A percentile compares a stretch with the other conserved stretches of the same genome.
Evolutionary conservation across 2,113 vertebrate genomes (phyloP).

Genomic region (Eurypyga helias): DNA sequence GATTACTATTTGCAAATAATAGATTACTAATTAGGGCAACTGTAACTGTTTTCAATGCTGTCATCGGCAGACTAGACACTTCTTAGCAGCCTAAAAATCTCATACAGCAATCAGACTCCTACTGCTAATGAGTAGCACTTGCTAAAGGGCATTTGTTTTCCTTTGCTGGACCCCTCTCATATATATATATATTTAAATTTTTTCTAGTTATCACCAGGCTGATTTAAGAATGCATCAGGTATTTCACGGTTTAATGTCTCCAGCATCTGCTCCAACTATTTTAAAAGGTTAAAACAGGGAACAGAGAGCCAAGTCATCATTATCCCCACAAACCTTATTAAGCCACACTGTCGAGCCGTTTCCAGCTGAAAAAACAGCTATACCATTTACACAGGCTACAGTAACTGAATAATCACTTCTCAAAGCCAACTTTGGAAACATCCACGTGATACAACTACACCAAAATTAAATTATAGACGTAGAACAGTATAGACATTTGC

Average conservation of each 20-base stretch:
- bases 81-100: not conserved
- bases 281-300: not conserved
- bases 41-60: not conserved
- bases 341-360: not conserved
- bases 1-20: not conserved
- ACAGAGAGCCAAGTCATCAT: not conserved
- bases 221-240: not conserved
- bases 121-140: not conserved
- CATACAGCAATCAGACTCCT: not conserved
- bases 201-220: not conserved
- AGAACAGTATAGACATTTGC: not conserved
- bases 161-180: not conserved
- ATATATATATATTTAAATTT: not conserved
- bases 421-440: not conserved
- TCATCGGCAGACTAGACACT: not conserved
- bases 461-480: not conserved
- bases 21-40: not conserved
- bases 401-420: not conserved
- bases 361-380: conserved; percentile 26
- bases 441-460: not conserved
- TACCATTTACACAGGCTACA: not conserved
- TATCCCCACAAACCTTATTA: not conserved
- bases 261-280: not conserved
- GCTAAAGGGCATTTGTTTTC: not conserved
- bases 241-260: not conserved